Evolutionary conservation across 1,140 invertebrate species (phyloP), one percentile per base, ranked within the genome.

Genomic region (Whitmania pigra): DNA sequence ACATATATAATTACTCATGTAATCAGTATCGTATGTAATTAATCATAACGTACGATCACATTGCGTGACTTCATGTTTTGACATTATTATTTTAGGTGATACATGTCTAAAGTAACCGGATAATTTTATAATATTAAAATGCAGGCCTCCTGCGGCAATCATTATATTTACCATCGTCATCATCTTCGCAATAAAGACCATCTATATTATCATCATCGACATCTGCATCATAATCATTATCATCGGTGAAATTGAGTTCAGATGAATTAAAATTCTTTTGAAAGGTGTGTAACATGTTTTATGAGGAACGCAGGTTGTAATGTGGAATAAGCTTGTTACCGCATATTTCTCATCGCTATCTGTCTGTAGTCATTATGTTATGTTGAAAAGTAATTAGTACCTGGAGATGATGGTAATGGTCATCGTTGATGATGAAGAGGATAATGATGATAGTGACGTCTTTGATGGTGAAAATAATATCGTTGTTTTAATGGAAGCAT

Each of bases 171-270:
- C 22, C 57, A 31, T n/a, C 57, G 15, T n/a, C 57, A 18, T 31
- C 25, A 18, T 68, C 67, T n/a, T 68, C 67, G 2, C 36, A 2
- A 31, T 68, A 7, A 29, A 5, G 7, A 68, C 36, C 67, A 18
- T 68, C 13, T 40, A 40, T 9, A 40, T 31, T 29, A 68, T 11
- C 36, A 68, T 31, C 67, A 68, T 18, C 20, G 18, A 40, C 67
- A 68, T 68, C 67, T n/a, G 2, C 67, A 40, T 68, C 67, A 68
- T 68, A 6, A 68, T 68, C 67, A 68, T 68, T 29, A 4, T 6
- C 67, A 43, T 36, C 27, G 20, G 20, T 57, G 20, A 25, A 49
- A 49, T 49, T 11, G 15, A 49, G 9, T 49, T 49, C 0, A 11
- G 13, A 49, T 11, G 15, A 49, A 7, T 49, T 49, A 15, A 49